Base-by-base conservation (phyloP, 2,888 invertebrate genomes). In the Entomobrya proxima region DNA sequence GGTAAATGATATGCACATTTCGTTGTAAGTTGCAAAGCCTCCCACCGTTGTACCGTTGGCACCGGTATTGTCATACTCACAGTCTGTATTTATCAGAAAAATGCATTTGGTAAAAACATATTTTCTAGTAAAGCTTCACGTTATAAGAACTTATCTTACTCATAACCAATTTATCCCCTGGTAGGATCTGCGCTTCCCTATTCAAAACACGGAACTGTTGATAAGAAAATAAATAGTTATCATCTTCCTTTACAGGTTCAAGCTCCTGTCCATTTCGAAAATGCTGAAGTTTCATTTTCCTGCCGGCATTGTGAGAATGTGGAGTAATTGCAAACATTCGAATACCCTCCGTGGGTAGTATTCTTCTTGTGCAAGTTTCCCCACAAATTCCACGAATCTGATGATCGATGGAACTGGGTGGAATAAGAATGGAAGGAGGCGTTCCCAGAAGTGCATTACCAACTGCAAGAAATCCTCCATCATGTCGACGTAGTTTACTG, bases 351-450 rank as follows among this genome's bases (percentile, higher is more conserved):
- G n/a, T n/a, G n/a, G n/a, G n/a, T n/a, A n/a, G n/a, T n/a, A n/a
- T n/a, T 92, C 94, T 94, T 89, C 94, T 94, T 9, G 96, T 96
- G 90, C 97, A 97, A 30, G 95, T 95, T 0, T 18, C 40, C 64
- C 78, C 44, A 21, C 78, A 79, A 37, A 67, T 64, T 9, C 78
- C 78, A n/a, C 32, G 18, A 27, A 79, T 50, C 27, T 15, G 2
- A 15, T 79, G 78, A 1, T 44, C 18, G 0, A 9, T 24, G 1
- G 50, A 18, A 9, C 32, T 32, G 1, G 80, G 80, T 0, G 80
- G 80, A 21, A 80, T 18, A 6, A 80, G 30, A 5, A 72, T n/a
- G 18, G 32, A 35, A 6, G 52, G 55, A 3, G 69, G 11, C n/a
- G 55, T 21, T 9, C 69, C 72, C 13, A 55, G 69, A 3, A 72